Evolutionary conservation across 2,888 invertebrate species (phyloP).

Genomic region (Andrena marginata): DNA sequence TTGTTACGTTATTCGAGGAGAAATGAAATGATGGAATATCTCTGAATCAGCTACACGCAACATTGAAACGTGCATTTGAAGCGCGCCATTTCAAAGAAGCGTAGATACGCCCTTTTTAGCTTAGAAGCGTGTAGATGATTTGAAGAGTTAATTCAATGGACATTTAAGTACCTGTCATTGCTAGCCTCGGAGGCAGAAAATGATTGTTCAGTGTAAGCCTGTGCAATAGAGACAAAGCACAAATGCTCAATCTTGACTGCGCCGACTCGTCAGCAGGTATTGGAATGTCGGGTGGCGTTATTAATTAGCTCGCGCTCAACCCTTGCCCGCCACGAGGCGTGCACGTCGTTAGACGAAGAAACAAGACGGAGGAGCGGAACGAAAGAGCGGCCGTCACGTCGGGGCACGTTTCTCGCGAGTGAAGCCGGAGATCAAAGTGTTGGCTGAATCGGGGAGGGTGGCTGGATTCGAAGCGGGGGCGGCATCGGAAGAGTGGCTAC

Average conservation of each 20-base stretch:
- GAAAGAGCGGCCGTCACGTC: slow-evolving; percentile 30
- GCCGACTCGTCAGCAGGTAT: background rate
- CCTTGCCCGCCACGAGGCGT: background rate
- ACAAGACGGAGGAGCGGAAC: slow-evolving; percentile 18
- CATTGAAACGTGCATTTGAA: too few species aligned
- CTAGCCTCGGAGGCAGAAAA: too few species aligned
- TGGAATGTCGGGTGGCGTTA: background rate
- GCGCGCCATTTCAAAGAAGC: too few species aligned
- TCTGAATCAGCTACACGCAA: background rate
- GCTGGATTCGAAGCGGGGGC: slow-evolving; percentile 62
- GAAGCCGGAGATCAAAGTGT: slow-evolving; percentile 70
- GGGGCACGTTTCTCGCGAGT: slow-evolving; percentile 46
- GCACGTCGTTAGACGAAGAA: background rate
- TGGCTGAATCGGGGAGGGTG: slow-evolving; percentile 60
- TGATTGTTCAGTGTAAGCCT: too few species aligned
- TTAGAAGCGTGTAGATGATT: too few species aligned
- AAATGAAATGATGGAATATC: background rate
- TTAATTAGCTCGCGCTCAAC: slow-evolving; percentile 20
- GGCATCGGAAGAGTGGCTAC: slow-evolving; percentile 69
- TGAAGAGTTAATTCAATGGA: too few species aligned
- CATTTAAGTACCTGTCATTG: too few species aligned
- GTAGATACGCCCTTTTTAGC: too few species aligned
- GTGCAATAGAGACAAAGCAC: too few species aligned
- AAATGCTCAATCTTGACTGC: too few species aligned
- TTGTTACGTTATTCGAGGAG: background rate